Base-by-base conservation (phyloP, 2,113 vertebrate species). In the Puma concolor region DNA sequence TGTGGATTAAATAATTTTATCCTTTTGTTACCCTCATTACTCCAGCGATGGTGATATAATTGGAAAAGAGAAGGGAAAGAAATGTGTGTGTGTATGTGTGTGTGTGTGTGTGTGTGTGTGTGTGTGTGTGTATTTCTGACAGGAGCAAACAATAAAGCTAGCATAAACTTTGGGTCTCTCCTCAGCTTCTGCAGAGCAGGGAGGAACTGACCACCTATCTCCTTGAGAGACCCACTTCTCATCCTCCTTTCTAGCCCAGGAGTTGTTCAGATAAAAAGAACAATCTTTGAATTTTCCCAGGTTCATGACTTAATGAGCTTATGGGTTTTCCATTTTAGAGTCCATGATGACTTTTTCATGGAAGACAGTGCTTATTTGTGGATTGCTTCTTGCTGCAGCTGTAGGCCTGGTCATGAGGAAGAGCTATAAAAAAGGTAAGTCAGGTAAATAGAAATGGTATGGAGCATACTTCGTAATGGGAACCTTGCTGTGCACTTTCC, bases 281-380 rank as follows among this genome's bases (percentile, higher is more conserved):
- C 0, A 0, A 11, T 44, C 57, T 90, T 63, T n/a, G 21, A 31
- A 31, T 48, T 48, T 57, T 69, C 29, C 41, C 6, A 27, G 16
- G 52, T 77, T 89, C n/a, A 19, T 57, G 52, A 76, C 41, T 77
- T 87, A 57, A 60, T 29, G n/a, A 15, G 44, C 54, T 77, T 87
- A 23, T 83, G 33, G 36, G 63, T 41, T 57, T 97, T 93, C 41
- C 41, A 10, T 98, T 98, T 96, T 72, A 98, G 98, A 96, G 7
- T 29, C n/a, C 38, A 72, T 13, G 71, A 91, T 81, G 86, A 36
- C 29, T 33, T 50, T 54, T 83, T 21, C 41, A 4, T 67, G 88
- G 97, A 71, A 7, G 54, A 67, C 13, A 2, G 48, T 91, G 36
- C 33, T 50, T 38, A 27, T 88, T 17, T 29, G 54, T 54, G 80